Conservation (phyloP, 2,888 invertebrate genomes). For the Nomada fabriciana region DNA sequence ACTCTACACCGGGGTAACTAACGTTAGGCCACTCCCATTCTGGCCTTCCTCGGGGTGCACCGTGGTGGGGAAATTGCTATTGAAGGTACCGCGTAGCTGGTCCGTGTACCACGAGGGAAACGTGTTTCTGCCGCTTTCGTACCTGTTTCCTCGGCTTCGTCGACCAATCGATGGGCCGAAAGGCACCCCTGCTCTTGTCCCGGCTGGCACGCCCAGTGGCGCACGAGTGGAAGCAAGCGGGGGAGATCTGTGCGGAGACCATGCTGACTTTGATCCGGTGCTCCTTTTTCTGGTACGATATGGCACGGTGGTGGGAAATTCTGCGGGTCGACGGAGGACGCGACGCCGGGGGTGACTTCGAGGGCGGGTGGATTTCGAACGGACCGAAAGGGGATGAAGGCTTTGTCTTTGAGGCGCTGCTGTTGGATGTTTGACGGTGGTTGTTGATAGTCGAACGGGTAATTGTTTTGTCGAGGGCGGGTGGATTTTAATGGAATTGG, state of each 20-base stretch:
- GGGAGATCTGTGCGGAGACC: slow-evolving; percentile 46
- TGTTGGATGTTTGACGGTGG: too few species aligned
- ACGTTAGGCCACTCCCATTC: slow-evolving; percentile 66
- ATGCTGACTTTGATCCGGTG: slow-evolving; percentile 37
- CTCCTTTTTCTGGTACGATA: slow-evolving; percentile 4
- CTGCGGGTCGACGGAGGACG: neutral
- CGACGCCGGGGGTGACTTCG: neutral
- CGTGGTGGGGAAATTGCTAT: slow-evolving; percentile 37
- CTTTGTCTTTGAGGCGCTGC: too few species aligned
- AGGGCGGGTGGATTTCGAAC: neutral
- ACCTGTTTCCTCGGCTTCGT: slow-evolving; percentile 39
- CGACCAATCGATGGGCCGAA: slow-evolving; percentile 44
- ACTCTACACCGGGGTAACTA: slow-evolving; percentile 63
- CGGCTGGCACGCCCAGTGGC: slow-evolving; percentile 46
- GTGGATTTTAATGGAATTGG: too few species aligned
- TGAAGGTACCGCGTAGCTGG: slow-evolving; percentile 2
- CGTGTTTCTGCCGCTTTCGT: slow-evolving; percentile 23
- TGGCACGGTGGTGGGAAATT: neutral
- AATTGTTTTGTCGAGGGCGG: too few species aligned
- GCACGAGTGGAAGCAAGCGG: slow-evolving; percentile 28
- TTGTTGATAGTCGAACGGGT: too few species aligned
- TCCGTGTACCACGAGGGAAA: slow-evolving; percentile 9
- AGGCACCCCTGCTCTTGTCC: slow-evolving; percentile 38
- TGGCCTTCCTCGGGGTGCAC: neutral
- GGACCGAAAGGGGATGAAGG: too few species aligned